Evolutionary conservation across 2,888 invertebrate species (phyloP).

Genomic region (Lacanobia oleracea): DNA sequence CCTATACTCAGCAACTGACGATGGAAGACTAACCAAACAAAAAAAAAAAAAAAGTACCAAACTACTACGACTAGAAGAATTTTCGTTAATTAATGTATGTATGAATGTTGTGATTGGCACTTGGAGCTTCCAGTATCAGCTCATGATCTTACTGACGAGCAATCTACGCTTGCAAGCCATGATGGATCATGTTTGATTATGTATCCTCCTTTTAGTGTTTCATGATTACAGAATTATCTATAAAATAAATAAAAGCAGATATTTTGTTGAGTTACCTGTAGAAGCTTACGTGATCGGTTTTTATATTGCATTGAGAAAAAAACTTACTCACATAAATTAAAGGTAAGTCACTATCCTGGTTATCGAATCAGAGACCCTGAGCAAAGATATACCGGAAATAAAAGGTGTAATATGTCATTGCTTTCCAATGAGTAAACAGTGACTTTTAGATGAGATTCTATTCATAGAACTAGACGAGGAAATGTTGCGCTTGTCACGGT

Average conservation of each 20-base stretch:
- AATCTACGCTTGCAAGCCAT: background rate
- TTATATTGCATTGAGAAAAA: background rate
- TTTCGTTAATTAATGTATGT: too few relatives aligned
- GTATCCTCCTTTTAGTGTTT: background rate
- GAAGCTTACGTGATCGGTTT: background rate
- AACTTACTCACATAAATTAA: background rate
- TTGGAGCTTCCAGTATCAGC: conserved; percentile 1
- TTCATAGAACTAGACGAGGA: conserved; percentile 60
- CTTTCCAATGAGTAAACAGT: conserved; percentile 37
- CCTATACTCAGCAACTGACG: background rate
- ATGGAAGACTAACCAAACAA: too few relatives aligned
- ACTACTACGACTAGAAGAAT: too few relatives aligned
- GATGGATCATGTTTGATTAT: background rate
- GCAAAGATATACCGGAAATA: conserved; percentile 10
- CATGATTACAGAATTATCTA: background rate
- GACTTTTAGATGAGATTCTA: conserved; percentile 43
- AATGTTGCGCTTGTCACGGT: conserved; percentile 47
- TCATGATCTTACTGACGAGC: background rate
- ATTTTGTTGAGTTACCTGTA: background rate
- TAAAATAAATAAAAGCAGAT: background rate
- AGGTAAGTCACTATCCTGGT: too few relatives aligned
- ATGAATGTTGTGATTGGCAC: too few relatives aligned
- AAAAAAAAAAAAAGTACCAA: too few relatives aligned
- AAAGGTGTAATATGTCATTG: conserved; percentile 16
- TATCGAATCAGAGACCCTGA: background rate